phyloP scores from a whole-genome alignment of 2,113 vertebrate genomes.

The Anguilla rostrata region DNA sequence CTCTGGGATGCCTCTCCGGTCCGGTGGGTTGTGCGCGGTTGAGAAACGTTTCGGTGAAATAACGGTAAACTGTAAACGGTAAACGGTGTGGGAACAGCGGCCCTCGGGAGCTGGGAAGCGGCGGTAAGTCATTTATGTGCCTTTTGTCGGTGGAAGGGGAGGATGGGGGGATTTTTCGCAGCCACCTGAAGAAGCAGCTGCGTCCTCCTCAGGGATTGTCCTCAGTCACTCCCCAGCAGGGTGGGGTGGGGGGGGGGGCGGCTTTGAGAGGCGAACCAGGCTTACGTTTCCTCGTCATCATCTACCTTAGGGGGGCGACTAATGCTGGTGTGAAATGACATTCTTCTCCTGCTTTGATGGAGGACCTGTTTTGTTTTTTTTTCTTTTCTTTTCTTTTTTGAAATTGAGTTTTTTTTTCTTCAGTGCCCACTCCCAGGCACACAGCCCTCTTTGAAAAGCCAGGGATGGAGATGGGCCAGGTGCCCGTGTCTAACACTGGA shows the following conservation, averaged over 20 bases:
- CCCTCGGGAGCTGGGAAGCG: neutral
- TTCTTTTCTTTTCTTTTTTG: neutral
- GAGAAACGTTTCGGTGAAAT: neutral
- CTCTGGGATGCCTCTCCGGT: neutral
- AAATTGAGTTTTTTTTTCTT: neutral
- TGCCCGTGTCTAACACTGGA: too few species aligned
- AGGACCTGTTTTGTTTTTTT: neutral
- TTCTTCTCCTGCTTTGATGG: neutral
- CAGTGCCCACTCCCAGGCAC: slow-evolving; percentile 14
- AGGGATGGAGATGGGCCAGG: neutral
- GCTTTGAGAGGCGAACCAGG: slow-evolving; percentile 36
- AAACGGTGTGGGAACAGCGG: neutral
- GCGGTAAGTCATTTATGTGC: neutral
- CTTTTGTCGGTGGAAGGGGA: neutral
- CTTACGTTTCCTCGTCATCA: slow-evolving; percentile 29
- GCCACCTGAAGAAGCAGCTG: slow-evolving; percentile 27
- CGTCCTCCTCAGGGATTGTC: neutral
- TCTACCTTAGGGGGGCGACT: slow-evolving; percentile 35
- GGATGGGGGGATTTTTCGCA: neutral
- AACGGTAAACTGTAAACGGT: neutral
- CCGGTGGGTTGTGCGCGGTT: neutral
- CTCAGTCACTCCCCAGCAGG: slow-evolving; percentile 16
- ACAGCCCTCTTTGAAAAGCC: neutral
- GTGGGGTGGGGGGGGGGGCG: slow-evolving; percentile 23
- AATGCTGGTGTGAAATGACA: slow-evolving; percentile 29